Evolutionary conservation across 2,888 invertebrate species (phyloP).

Genomic region (Callyntrura sp.): DNA sequence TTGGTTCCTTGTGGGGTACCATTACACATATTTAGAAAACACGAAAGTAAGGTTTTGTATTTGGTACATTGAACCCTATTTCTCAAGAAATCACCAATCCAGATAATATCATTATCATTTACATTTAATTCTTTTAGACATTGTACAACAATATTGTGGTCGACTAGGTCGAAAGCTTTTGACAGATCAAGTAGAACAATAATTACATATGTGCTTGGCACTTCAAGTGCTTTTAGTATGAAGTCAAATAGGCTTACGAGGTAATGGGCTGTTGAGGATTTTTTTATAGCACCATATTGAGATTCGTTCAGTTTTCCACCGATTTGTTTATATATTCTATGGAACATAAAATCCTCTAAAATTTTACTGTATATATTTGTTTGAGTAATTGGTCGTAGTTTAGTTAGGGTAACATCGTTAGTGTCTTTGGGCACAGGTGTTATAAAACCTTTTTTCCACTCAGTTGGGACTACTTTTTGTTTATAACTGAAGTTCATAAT

Average conservation of each 20-base stretch:
- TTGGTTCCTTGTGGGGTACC: slow-evolving; percentile 58
- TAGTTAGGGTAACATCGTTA: slow-evolving; percentile 7
- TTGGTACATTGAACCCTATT: slow-evolving; percentile 48
- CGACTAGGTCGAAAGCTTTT: slow-evolving; percentile 58
- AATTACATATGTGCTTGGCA: slow-evolving; percentile 36
- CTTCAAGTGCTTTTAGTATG: slow-evolving; percentile 24
- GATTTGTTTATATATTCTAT: slow-evolving; percentile 33
- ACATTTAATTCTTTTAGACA: neutral
- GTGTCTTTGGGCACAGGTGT: slow-evolving; percentile 52
- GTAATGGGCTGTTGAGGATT: slow-evolving; percentile 46
- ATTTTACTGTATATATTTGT: slow-evolving; percentile 39
- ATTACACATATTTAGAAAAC: neutral
- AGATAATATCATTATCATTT: neutral
- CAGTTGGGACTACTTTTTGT: neutral
- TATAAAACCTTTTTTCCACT: slow-evolving; percentile 48
- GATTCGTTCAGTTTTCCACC: neutral
- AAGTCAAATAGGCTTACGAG: slow-evolving; percentile 26
- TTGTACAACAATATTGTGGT: slow-evolving; percentile 1
- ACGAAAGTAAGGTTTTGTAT: neutral
- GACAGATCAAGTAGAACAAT: slow-evolving; percentile 39
- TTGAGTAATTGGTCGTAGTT: slow-evolving; percentile 43
- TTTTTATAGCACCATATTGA: slow-evolving; percentile 48
- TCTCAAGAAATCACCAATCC: slow-evolving; percentile 41
- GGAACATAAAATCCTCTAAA: slow-evolving; percentile 37
- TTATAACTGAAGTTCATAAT: slow-evolving; percentile 36